A percentile compares a stretch with the other conserved stretches of the same genome.
These are phyloP conservation scores for Bos javanicus DNA, from an alignment of 2,113 vertebrate genomes.

Conservation along the genomic window DNA sequence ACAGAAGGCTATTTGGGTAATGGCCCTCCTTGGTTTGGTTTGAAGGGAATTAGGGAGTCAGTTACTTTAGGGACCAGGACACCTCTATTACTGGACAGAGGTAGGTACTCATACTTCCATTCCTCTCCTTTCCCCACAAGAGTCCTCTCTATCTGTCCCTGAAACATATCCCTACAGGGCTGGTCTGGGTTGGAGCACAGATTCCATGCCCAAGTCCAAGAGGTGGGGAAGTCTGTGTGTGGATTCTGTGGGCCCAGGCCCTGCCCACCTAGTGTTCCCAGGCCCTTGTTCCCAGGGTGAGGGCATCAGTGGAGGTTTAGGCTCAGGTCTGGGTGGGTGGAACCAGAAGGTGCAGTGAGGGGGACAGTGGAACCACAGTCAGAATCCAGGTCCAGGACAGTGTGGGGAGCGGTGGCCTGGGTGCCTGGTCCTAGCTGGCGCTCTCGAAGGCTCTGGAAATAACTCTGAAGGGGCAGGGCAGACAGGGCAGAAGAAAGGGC, in stretches of 20 bases:
- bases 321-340: conserved; percentile 46
- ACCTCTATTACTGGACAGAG: conserved; percentile 2
- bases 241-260: neutral
- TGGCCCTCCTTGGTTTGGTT: neutral
- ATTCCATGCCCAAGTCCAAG: neutral
- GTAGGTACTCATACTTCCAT: neutral
- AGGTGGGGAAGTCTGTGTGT: neutral
- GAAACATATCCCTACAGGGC: neutral
- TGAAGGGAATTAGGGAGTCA: neutral
- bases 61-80: neutral
- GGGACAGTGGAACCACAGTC: conserved; percentile 87
- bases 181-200: conserved; percentile 27
- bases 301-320: neutral
- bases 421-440: conserved; percentile 83
- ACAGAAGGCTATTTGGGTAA: neutral
- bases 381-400: conserved; percentile 86
- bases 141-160: neutral
- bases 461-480: conserved; percentile 80
- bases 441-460: conserved; percentile 91
- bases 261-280: neutral
- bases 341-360: conserved; percentile 80
- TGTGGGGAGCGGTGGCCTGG: conserved; percentile 80
- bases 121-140: neutral
- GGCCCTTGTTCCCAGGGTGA: neutral
- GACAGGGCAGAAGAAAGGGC: neutral